Conservation (phyloP, 2,888 invertebrate genomes). For the Coremacera marginata region DNA sequence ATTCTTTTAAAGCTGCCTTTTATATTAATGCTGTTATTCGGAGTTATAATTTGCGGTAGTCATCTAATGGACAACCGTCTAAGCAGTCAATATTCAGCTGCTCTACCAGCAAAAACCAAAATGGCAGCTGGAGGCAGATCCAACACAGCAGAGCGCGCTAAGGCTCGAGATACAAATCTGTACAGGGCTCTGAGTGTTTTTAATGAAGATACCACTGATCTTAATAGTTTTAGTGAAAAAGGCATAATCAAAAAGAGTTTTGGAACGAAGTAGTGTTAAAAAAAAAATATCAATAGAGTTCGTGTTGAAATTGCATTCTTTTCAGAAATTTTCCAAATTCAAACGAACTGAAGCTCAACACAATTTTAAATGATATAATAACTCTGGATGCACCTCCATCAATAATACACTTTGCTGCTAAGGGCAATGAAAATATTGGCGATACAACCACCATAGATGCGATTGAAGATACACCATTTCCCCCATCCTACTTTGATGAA, state of each 20-base stretch:
- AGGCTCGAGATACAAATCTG: background rate
- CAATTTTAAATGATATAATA: slow-evolving; percentile 12
- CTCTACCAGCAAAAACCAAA: background rate
- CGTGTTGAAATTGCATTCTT: background rate
- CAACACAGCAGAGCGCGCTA: background rate
- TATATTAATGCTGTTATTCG: slow-evolving; percentile 46
- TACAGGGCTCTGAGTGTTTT: background rate
- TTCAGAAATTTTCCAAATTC: slow-evolving; percentile 10
- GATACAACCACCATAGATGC: background rate
- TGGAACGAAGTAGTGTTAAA: background rate
- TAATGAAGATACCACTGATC: background rate
- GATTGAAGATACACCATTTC: background rate
- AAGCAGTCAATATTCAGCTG: slow-evolving; percentile 12
- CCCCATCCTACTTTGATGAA: slow-evolving; percentile 51
- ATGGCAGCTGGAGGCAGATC: background rate
- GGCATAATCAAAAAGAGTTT: background rate
- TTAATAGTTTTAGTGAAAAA: background rate
- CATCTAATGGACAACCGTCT: slow-evolving; percentile 47
- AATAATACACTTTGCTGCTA: background rate
- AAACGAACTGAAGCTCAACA: background rate
- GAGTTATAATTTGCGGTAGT: slow-evolving; percentile 45
- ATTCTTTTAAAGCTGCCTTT: slow-evolving; percentile 25
- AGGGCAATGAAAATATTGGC: background rate
- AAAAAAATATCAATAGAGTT: background rate
- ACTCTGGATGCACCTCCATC: background rate